Evolutionary conservation across 2,797 vertebrate genomes (phyloP), one percentile per base, ranked within the genome.

Genomic region (Liasis olivaceus): DNA sequence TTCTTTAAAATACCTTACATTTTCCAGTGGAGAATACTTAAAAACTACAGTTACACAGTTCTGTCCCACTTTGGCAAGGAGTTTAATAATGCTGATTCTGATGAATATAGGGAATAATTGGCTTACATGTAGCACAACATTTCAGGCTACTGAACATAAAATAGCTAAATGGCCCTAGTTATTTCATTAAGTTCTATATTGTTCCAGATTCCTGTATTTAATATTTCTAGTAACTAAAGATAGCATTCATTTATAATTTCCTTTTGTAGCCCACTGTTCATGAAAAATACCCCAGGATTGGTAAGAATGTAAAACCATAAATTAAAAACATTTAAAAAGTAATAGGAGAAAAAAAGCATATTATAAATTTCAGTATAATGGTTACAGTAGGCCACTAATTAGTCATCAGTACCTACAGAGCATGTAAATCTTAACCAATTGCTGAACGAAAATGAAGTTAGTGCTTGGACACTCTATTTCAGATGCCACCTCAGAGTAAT

Each of bases 1-100:
- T 91, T 94, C 51, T 95, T 94, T 93, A 91, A 22, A 87, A 93
- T 88, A 93, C 51, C 36, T 94, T 93, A 36, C 63, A 94, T 94
- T 95, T 90, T 93, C 56, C 31, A 91, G 31, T 5, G 7, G 92
- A 90, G 91, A 92, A 60, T 88, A 89, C 6, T 36, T 69, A 91
- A 66, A 8, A 92, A 93, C 95, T 91, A 77, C 63, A 93, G 64
- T 92, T 56, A 89, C 84, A 42, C 42, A 89, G 14, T 0, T 85
- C 91, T 89, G 91, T 28, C 91, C 17, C 1, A 62, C 2, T 91
- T 87, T n/a, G 8, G 60, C 36, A 90, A 88, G 62, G 92, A 92
- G 5, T 4, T 2, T 91, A 60, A 77, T 42, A 90, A 60, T 87
- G 0, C 36, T 94, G 89, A 9, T 28, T 64, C 28, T 58, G 22